Percentiles rank a stretch among this genome's conserved stretches.
These are phyloP conservation scores for Leptopilina drosophilae DNA, from an alignment of 2,888 invertebrate species.

Conservation along the genomic window DNA sequence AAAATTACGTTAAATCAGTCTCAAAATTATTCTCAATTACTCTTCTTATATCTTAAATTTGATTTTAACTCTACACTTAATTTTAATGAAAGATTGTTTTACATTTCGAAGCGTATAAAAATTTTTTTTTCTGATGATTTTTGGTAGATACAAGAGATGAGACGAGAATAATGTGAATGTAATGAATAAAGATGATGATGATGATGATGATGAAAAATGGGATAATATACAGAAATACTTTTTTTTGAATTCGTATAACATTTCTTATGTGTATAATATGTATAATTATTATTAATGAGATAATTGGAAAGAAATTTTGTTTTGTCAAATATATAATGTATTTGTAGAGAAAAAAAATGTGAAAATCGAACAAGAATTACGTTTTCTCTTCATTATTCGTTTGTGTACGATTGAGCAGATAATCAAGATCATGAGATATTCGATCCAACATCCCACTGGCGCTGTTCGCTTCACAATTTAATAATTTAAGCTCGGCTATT, in stretches of 20 bases:
- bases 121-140: slow-evolving; percentile 11
- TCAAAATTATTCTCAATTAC: not conserved
- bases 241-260: no score
- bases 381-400: slow-evolving; percentile 64
- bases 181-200: not conserved
- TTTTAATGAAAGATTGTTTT: slow-evolving; percentile 3
- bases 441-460: slow-evolving; percentile 84
- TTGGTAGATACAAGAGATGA: slow-evolving; percentile 3
- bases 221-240: no score
- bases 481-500: slow-evolving; percentile 60
- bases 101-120: slow-evolving; percentile 26
- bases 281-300: not conserved
- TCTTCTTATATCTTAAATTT: not conserved
- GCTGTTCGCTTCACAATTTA: slow-evolving; percentile 62
- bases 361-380: slow-evolving; percentile 15
- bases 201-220: not conserved
- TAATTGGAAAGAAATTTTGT: not conserved
- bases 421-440: slow-evolving; percentile 90
- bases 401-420: slow-evolving; percentile 84
- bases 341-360: not conserved
- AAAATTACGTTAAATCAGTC: not conserved
- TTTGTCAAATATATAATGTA: not conserved
- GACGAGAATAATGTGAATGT: slow-evolving; percentile 18
- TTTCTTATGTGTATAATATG: no score
- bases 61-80: slow-evolving; percentile 10